Percentiles rank a stretch among this genome's conserved stretches.
Conservation (phyloP, 1,140 invertebrate genomes). For the Leucophenga varia region DNA sequence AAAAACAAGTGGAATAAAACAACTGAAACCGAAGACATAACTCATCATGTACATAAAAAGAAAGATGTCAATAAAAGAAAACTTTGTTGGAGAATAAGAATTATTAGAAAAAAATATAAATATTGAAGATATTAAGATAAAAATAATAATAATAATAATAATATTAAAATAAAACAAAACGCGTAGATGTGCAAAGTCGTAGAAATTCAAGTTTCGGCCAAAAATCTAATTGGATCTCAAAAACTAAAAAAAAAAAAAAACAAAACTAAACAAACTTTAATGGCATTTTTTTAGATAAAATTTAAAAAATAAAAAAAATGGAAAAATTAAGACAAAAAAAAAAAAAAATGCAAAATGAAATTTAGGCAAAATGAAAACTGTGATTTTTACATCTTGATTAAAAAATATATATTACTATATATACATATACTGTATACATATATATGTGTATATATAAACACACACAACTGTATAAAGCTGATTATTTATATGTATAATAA, state of each 20-base stretch:
- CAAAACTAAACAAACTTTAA: slow-evolving; percentile 17
- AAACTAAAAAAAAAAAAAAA: slow-evolving; percentile 12
- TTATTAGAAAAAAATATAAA: no score
- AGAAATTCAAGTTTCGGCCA: background rate
- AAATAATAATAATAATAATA: no score
- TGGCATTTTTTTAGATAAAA: no score
- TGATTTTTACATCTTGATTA: slow-evolving; percentile 55
- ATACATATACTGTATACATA: slow-evolving; percentile 20
- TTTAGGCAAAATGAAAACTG: slow-evolving; percentile 55
- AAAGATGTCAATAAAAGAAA: no score
- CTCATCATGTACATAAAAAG: no score
- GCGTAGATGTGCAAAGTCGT: background rate
- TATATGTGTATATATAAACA: background rate
- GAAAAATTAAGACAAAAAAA: slow-evolving; percentile 7
- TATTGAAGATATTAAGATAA: background rate
- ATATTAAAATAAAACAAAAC: no score
- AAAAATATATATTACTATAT: slow-evolving; percentile 29
- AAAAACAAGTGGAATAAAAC: no score
- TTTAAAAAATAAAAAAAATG: slow-evolving; percentile 16
- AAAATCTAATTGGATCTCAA: slow-evolving; percentile 22
- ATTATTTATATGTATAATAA: background rate
- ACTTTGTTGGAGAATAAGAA: no score
- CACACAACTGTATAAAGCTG: background rate
- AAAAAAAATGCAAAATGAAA: slow-evolving; percentile 34
- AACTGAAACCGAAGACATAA: no score